Evolutionary conservation across 1,140 invertebrate species (phyloP), one percentile per base, ranked within the genome.

Genomic region (Panagrolaimus sp.): DNA sequence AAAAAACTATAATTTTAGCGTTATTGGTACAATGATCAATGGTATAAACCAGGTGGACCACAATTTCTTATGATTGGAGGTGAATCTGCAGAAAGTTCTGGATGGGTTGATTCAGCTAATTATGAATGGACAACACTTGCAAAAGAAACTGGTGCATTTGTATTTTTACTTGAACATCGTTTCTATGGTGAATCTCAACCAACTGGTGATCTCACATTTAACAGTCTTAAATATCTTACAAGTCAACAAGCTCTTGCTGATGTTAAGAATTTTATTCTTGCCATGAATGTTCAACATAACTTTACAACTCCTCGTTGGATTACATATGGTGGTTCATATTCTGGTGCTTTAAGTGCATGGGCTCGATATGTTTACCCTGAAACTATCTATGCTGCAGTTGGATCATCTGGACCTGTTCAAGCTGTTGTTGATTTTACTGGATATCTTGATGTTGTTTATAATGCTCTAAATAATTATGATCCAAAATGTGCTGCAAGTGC

Each of bases 141-240:
- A 0, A 87, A 89, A 77, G 84, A 88, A 69, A 89, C 89, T 82
- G 88, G 89, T 63, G 93, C 93, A 0, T 83, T 93, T 2, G 91
- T 90, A 71, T 89, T 96, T 47, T 88, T 90, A 83, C 74, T 96
- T 27, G 93, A 96, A 83, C 93, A 97, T 85, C 87, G 93, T 66
- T 96, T 88, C 84, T 96, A 96, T 87, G 93, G 93, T 68, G 88
- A 92, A 84, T 94, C 91, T 84, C 90, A 89, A 78, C 93, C 93
- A 44, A 42, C 45, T 71, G 47, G 77, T 25, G 67, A 74, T 62
- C 66, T 81, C 69, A 53, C 70, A 11, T 67, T 73, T 11, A 65
- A 67, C 9, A 77, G 72, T 65, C 67, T 80, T 9, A 74, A 68
- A 45, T 78, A 71, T 25, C 63, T 80, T 9, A 81, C 76, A 1